Conservation (phyloP, 2,797 vertebrate genomes). For the Rhinatrema bivittatum region DNA sequence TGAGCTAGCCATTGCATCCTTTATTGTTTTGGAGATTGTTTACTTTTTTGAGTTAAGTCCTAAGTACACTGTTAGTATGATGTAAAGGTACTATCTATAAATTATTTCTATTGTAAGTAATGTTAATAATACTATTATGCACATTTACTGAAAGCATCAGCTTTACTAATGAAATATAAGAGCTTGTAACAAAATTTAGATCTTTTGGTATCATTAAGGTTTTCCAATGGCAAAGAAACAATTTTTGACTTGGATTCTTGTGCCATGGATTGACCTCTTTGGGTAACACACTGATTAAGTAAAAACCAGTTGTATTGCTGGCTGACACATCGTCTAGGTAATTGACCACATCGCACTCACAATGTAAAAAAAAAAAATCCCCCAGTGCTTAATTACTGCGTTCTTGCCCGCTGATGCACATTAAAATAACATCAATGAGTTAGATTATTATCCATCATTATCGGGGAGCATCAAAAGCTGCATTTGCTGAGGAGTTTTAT, state of each 20-base stretch:
- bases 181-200: no score
- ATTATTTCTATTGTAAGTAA: no score
- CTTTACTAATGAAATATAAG: no score
- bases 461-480: constrained; percentile 14
- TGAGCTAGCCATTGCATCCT: no score
- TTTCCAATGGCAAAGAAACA: constrained; percentile 35
- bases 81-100: no score
- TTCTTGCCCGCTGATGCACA: constrained; percentile 35
- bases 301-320: constrained; percentile 42
- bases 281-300: constrained; percentile 47
- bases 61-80: no score
- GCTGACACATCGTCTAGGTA: constrained; percentile 45
- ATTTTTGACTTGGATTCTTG: constrained; percentile 40
- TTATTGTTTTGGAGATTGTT: no score
- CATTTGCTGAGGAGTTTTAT: constrained; percentile 13
- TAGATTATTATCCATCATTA: constrained; percentile 31
- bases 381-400: constrained; percentile 40
- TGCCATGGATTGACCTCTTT: constrained; percentile 41
- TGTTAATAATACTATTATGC: no score
- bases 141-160: no score
- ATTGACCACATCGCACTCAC: constrained; percentile 50
- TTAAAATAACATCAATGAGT: constrained; percentile 26
- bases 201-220: no score
- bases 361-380: constrained; percentile 39
- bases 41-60: no score